These are phyloP conservation scores for Dascyllus trimaculatus DNA, from an alignment of 2,113 vertebrate genomes.

Conservation along the genomic window DNA sequence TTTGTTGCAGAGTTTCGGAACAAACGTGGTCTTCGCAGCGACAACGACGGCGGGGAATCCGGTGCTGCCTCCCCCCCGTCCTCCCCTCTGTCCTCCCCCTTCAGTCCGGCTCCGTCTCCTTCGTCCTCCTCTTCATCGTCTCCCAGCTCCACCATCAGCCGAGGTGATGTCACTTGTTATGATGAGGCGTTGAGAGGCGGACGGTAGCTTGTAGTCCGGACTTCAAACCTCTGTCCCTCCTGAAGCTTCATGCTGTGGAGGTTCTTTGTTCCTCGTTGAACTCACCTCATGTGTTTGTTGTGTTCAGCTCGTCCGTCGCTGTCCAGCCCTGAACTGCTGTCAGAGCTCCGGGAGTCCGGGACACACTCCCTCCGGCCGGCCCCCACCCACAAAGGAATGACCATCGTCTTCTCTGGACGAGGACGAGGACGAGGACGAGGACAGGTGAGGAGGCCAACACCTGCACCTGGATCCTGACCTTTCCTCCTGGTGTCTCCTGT, in stretches of 20 bases:
- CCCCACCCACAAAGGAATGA: slow-evolving; percentile 23
- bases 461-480: too few relatives aligned
- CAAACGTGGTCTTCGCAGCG: background rate
- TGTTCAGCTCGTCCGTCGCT: slow-evolving; percentile 49
- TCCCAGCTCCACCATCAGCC: background rate
- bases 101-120: background rate
- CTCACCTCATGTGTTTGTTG: background rate
- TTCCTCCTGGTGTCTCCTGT: too few relatives aligned
- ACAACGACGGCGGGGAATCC: background rate
- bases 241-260: too few relatives aligned
- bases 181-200: too few relatives aligned
- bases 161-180: slow-evolving; percentile 29
- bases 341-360: slow-evolving; percentile 43
- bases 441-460: slow-evolving; percentile 3
- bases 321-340: slow-evolving; percentile 63
- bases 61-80: background rate
- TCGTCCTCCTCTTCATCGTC: background rate
- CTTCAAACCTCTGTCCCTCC: too few relatives aligned
- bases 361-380: slow-evolving; percentile 38
- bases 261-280: too few relatives aligned
- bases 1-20: slow-evolving; percentile 38
- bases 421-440: slow-evolving; percentile 33
- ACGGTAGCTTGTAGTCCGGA: too few relatives aligned
- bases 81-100: background rate
- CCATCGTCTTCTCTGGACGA: slow-evolving; percentile 65